These are phyloP conservation scores for Tipula helvola DNA, from an alignment of 2,888 invertebrate species.

Conservation along the genomic window DNA sequence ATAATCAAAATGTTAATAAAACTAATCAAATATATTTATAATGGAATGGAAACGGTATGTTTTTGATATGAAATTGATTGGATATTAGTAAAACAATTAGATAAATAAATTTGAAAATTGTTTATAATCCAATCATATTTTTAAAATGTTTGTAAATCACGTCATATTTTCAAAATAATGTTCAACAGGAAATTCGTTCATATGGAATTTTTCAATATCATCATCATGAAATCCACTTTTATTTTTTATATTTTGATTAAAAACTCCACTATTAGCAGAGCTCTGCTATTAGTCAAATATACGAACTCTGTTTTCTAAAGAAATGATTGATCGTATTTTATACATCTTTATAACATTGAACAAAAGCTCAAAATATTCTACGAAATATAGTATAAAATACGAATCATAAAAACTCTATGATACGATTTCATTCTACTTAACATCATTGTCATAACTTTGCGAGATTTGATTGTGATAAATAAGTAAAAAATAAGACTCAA, in stretches of 20 bases:
- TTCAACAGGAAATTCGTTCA: not conserved
- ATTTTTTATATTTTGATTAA: not conserved
- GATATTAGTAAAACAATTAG: not conserved
- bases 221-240: not conserved
- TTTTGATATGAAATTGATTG: not conserved
- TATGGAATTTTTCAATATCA: not conserved
- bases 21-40: too few species aligned
- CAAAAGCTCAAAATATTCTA: not conserved
- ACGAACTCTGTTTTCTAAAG: not conserved
- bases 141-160: not conserved
- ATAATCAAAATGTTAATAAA: too few species aligned
- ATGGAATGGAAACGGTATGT: too few species aligned
- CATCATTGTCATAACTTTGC: not conserved
- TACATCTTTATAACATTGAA: not conserved
- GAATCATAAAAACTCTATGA: not conserved
- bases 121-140: not conserved
- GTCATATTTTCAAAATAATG: not conserved
- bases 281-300: not conserved
- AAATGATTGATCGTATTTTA: not conserved
- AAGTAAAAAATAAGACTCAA: not conserved
- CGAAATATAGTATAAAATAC: not conserved
- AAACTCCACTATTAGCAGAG: not conserved
- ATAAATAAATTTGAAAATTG: not conserved
- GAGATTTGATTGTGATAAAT: not conserved
- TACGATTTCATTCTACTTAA: not conserved